phyloP scores from a whole-genome alignment of 2,797 vertebrate species.

The Carduelis carduelis region DNA sequence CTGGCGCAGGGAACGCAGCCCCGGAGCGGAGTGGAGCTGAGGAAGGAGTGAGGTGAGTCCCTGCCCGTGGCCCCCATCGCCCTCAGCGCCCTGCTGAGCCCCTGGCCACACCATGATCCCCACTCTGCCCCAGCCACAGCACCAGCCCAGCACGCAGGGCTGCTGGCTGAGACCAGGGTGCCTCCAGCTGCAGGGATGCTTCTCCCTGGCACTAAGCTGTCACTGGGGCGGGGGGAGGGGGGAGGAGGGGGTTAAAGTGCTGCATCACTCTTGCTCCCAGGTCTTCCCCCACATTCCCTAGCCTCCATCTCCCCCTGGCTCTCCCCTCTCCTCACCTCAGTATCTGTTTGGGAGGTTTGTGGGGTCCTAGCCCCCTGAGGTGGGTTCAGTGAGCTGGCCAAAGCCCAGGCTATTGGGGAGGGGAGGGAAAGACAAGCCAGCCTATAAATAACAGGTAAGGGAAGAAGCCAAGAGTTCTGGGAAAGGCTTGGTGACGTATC shows the following conservation, averaged over 20 bases:
- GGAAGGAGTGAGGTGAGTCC: background rate
- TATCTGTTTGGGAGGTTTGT: fast-evolving
- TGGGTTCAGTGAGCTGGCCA: fast-evolving
- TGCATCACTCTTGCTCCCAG: background rate
- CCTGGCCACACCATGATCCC: background rate
- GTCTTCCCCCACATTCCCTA: background rate
- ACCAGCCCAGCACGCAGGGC: fast-evolving
- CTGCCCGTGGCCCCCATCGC: fast-evolving
- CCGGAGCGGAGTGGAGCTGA: fast-evolving
- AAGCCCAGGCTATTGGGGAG: background rate
- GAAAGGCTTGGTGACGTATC: background rate
- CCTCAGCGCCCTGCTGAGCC: fast-evolving
- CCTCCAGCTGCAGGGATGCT: fast-evolving
- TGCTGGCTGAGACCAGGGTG: fast-evolving
- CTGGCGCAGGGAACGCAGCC: background rate
- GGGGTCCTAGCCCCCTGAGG: fast-evolving
- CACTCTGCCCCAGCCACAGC: background rate
- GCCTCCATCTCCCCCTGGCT: background rate
- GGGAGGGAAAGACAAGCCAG: background rate
- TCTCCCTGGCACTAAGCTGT: background rate
- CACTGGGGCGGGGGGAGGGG: too few relatives aligned
- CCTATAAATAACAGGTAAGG: background rate
- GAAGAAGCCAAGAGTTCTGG: background rate
- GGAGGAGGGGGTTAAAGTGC: background rate
- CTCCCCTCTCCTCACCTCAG: background rate